Percentiles rank a stretch among this genome's conserved stretches.
Evolutionary conservation across 2,888 invertebrate species (phyloP).

Genomic region (Leucophenga maculata): DNA sequence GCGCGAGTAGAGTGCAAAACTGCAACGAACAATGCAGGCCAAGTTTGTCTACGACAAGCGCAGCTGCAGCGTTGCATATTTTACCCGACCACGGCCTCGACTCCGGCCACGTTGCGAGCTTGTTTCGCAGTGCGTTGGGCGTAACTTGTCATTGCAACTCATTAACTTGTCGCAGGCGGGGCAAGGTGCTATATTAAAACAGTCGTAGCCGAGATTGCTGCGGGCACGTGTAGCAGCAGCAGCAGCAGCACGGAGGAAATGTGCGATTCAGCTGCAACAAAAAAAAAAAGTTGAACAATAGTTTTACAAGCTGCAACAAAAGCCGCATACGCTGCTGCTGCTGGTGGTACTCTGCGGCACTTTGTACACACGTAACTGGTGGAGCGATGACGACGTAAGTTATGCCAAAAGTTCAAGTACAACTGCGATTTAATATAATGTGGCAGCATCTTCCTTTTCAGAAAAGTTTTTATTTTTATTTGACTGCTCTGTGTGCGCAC

Average conservation of each 20-base stretch:
- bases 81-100: background rate
- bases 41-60: background rate
- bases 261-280: slow-evolving; percentile 6
- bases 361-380: background rate
- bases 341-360: background rate
- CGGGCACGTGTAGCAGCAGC: too few relatives aligned
- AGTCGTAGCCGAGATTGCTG: background rate
- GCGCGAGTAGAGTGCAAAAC: background rate
- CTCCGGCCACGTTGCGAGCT: slow-evolving; percentile 16
- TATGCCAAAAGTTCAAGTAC: slow-evolving; percentile 38
- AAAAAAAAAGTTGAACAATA: slow-evolving; percentile 9
- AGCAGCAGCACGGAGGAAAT: too few relatives aligned
- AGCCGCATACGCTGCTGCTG: slow-evolving; percentile 1
- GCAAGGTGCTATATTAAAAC: too few relatives aligned
- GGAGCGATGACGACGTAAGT: background rate
- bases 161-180: slow-evolving; percentile 22
- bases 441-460: background rate
- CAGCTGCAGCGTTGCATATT: slow-evolving; percentile 6
- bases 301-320: slow-evolving; percentile 30
- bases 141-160: slow-evolving; percentile 26
- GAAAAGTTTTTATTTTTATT: too few relatives aligned
- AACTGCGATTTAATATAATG: slow-evolving; percentile 15
- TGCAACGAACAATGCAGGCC: slow-evolving; percentile 10
- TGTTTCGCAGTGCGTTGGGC: slow-evolving; percentile 16
- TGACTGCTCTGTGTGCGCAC: too few relatives aligned